Percentiles rank a stretch among this genome's conserved stretches.
Conservation (phyloP, 2,888 invertebrate genomes). For the Thymelicus sylvestris region DNA sequence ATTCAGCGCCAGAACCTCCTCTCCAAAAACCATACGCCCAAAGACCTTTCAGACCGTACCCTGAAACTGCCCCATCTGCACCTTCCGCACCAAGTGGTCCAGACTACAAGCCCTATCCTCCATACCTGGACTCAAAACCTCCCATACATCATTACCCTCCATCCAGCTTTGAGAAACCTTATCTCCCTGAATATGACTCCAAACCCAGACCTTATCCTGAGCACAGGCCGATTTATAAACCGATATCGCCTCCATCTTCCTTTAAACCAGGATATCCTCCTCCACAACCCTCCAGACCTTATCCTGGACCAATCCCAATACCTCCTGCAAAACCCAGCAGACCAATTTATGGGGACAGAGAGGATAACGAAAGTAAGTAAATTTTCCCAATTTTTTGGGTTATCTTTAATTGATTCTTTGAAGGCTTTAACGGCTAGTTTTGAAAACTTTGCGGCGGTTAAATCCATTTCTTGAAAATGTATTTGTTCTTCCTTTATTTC, state of each 20-base stretch:
- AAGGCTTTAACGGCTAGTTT: too few species aligned
- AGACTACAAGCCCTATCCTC: conserved; percentile 26
- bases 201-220: conserved; percentile 33
- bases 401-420: too few species aligned
- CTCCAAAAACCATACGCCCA: conserved; percentile 40
- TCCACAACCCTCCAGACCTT: conserved; percentile 7
- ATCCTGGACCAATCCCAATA: conserved; percentile 20
- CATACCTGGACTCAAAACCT: conserved; percentile 23
- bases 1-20: conserved; percentile 41
- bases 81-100: conserved; percentile 40
- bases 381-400: too few species aligned
- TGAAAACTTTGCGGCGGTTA: too few species aligned
- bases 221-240: conserved; percentile 39
- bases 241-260: conserved; percentile 26
- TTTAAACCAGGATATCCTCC: conserved; percentile 40
- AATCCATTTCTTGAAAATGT: too few species aligned
- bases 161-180: too few species aligned
- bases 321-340: conserved; percentile 48
- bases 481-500: conserved; percentile 31
- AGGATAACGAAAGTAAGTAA: conserved; percentile 44
- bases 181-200: neutral
- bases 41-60: conserved; percentile 29
- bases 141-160: too few species aligned
- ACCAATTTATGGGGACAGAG: conserved; percentile 45
- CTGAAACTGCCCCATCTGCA: conserved; percentile 21